phyloP scores from a whole-genome alignment of 1,140 invertebrate genomes.

The Mylabris phalerata region DNA sequence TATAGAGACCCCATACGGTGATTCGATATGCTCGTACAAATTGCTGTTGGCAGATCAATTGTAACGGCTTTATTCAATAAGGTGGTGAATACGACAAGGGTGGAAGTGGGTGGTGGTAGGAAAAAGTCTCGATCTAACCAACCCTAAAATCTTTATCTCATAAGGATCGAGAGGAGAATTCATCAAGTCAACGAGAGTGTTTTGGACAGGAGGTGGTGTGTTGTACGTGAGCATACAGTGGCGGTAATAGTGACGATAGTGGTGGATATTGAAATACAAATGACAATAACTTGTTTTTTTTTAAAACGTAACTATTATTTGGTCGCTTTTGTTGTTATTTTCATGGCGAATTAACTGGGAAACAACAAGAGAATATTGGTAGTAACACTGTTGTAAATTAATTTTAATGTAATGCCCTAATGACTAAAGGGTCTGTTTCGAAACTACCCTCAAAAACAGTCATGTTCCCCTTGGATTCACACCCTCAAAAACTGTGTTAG shows the following conservation, averaged over 20 bases:
- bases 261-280: slow-evolving; percentile 14
- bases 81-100: too few species aligned
- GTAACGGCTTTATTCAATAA: slow-evolving; percentile 10
- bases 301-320: too few species aligned
- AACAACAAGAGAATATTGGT: slow-evolving; percentile 30
- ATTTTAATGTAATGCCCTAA: slow-evolving; percentile 42
- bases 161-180: slow-evolving; percentile 13
- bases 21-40: slow-evolving; percentile 20
- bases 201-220: slow-evolving; percentile 17
- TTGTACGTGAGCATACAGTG: not conserved
- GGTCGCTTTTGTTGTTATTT: too few species aligned
- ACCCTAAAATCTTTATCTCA: slow-evolving; percentile 1
- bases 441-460: slow-evolving; percentile 27
- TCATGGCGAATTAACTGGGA: too few species aligned
- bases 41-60: slow-evolving; percentile 23
- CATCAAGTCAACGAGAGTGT: slow-evolving; percentile 10
- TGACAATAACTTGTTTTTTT: not conserved
- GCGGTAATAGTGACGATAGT: too few species aligned
- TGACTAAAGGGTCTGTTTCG: slow-evolving; percentile 34
- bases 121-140: slow-evolving; percentile 12
- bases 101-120: not conserved
- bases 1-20: slow-evolving; percentile 16
- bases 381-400: slow-evolving; percentile 38
- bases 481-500: slow-evolving; percentile 3
- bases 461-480: slow-evolving; percentile 18